Evolutionary conservation across 1,140 invertebrate genomes (phyloP), one percentile per base, ranked within the genome.

Genomic region (Drosophila navojoa): DNA sequence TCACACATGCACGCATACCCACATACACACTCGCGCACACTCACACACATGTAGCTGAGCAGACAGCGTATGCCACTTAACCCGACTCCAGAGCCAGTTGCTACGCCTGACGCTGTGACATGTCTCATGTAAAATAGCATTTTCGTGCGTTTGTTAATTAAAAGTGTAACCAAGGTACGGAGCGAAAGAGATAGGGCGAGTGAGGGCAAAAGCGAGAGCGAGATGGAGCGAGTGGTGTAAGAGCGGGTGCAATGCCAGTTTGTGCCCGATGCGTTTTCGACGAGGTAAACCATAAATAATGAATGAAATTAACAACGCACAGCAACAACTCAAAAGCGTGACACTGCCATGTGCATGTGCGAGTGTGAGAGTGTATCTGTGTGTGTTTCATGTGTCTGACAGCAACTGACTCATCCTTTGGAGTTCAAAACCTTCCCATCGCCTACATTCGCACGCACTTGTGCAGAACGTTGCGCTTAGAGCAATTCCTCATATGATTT

Each of bases 81-180:
- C 47, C 61, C 64, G 45, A 61, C 44, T 71, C 44, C 44, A 50
- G n/a, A 32, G 15, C 11, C 19, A n/a, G 35, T 25, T 59, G n/a
- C 25, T 45, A 22, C 40, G 50, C 52, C n/a, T 38, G n/a, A n/a
- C 61, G 10, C 49, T 59, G 38, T 68, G 60, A 76, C 73, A 61
- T 79, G 69, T 79, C 81, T 70, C 81, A 59, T 87, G 69, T 79
- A 76, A 86, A 86, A 79, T 68, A 72, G 79, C 76, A 84, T 82
- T 87, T 89, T 87, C 82, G 73, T 87, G 84, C 84, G 84, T 87
- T 87, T 87, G 84, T 89, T 87, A 87, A 89, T 87, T 87, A 87
- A 87, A 87, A 84, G 84, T 84, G 77, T 75, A 64, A 61, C 52
- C 63, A 47, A 13, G 16, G 10, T 55, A 47, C 22, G 13, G 60